A percentile compares a stretch with the other conserved stretches of the same genome.
These are phyloP conservation scores for Dasypolia templi DNA, from an alignment of 2,888 invertebrate genomes.

Conservation along the genomic window DNA sequence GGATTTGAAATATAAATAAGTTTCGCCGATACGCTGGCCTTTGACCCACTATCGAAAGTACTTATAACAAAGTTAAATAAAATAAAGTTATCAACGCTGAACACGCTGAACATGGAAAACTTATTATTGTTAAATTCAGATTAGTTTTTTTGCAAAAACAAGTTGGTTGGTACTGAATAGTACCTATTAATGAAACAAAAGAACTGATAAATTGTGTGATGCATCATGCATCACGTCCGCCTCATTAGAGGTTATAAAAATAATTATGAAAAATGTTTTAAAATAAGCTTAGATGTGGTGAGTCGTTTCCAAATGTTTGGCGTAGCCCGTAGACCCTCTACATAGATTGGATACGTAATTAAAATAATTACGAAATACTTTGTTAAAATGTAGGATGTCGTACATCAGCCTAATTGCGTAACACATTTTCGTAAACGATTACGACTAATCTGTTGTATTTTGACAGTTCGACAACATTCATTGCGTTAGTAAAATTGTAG, in stretches of 20 bases:
- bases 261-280: conserved; percentile 7
- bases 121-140: conserved; percentile 5
- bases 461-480: too few relatives aligned
- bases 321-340: too few relatives aligned
- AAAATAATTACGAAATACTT: too few relatives aligned
- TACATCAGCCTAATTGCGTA: too few relatives aligned
- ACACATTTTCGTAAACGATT: too few relatives aligned
- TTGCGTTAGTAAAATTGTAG: too few relatives aligned
- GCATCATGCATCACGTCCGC: conserved; percentile 1
- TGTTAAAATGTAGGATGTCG: too few relatives aligned
- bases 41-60: neutral
- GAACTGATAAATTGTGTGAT: conserved; percentile 20
- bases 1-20: neutral
- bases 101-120: neutral
- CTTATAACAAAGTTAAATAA: too few relatives aligned
- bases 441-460: too few relatives aligned
- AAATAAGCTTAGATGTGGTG: neutral
- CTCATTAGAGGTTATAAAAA: neutral
- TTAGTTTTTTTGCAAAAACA: conserved; percentile 5
- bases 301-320: too few relatives aligned
- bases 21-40: neutral
- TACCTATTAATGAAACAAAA: conserved; percentile 4
- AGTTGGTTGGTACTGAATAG: neutral
- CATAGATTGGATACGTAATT: too few relatives aligned
- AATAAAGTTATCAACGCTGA: conserved; percentile 25